Conservation (phyloP, 1,140 invertebrate species). For the Brachionus manjavacas region DNA sequence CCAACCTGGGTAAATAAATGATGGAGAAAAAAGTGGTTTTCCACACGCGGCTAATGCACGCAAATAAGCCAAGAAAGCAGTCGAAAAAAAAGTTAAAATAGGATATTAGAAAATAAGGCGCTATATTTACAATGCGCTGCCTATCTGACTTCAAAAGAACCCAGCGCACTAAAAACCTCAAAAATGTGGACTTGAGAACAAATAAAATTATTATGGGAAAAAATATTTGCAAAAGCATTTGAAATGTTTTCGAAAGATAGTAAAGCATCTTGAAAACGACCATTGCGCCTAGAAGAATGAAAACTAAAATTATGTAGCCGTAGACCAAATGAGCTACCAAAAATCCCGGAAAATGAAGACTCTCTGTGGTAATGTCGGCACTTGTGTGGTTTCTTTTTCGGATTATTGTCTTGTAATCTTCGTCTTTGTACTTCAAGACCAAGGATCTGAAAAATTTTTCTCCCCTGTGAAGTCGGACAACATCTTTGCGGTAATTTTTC, state of each 20-base stretch:
- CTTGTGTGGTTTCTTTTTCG: not conserved
- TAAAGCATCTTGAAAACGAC: not conserved
- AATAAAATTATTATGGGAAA: conserved; percentile 35
- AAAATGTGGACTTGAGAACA: not conserved
- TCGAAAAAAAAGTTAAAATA: conserved; percentile 42
- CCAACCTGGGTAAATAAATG: conserved; percentile 6
- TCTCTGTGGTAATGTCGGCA: not conserved
- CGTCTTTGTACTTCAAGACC: not conserved
- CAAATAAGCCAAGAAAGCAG: conserved; percentile 29
- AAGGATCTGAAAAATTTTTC: conserved; percentile 38
- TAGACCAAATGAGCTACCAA: conserved; percentile 36
- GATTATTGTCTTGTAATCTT: not conserved
- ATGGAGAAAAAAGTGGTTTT: conserved; percentile 21
- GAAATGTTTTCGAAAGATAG: not conserved
- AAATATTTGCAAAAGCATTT: not conserved
- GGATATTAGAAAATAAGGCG: conserved; percentile 15
- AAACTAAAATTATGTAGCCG: conserved; percentile 23
- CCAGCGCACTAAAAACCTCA: not conserved
- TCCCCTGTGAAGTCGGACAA: conserved; percentile 21
- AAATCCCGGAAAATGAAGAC: conserved; percentile 38
- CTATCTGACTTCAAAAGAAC: not conserved
- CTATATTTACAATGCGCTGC: conserved; percentile 1
- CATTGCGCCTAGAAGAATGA: not conserved
- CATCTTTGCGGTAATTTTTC: not conserved
- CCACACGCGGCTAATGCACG: conserved; percentile 19